Evolutionary conservation across 2,113 vertebrate species (phyloP).

Genomic region (Phaethon lepturus): DNA sequence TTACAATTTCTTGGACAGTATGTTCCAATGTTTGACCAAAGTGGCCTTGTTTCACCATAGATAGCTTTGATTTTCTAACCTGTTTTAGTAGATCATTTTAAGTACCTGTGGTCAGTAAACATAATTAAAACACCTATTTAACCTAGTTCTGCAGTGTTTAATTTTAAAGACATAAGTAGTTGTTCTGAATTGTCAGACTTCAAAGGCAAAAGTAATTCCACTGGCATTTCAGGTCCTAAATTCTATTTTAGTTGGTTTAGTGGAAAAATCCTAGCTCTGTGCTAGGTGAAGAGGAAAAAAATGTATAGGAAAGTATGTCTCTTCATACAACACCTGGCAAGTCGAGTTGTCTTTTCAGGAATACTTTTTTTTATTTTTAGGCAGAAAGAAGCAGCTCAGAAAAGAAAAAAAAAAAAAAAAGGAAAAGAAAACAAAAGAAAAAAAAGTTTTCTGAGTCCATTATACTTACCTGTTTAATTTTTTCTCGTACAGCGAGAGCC

Average conservation of each 20-base stretch:
- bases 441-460: neutral
- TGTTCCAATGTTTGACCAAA: neutral
- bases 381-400: neutral
- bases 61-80: neutral
- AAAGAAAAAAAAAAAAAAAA: neutral
- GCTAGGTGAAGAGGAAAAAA: neutral
- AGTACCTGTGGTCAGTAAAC: neutral
- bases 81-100: neutral
- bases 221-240: neutral
- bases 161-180: neutral
- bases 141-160: neutral
- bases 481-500: neutral
- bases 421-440: no score
- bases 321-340: neutral
- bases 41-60: neutral
- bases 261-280: neutral
- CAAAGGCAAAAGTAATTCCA: neutral
- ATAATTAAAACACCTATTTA: neutral
- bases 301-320: neutral
- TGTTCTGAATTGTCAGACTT: neutral
- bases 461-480: neutral
- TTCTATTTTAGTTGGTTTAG: neutral
- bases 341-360: neutral
- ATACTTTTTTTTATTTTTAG: neutral
- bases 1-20: neutral